A percentile compares a stretch with the other conserved stretches of the same genome.
These are phyloP conservation scores for Hypomecis atomaria DNA, from an alignment of 2,888 invertebrate species.

Conservation along the genomic window DNA sequence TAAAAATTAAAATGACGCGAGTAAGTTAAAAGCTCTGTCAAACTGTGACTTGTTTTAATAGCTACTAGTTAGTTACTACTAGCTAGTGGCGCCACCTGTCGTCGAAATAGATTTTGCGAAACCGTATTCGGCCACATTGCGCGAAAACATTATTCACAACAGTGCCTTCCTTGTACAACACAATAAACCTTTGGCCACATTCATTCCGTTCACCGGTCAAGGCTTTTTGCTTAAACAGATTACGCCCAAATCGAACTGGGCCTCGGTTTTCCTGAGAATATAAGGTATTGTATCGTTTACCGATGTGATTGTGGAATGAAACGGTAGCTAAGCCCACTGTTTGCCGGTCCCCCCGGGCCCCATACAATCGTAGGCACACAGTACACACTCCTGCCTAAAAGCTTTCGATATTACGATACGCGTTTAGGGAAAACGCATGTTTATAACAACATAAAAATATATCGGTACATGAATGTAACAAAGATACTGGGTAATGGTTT, in stretches of 20 bases:
- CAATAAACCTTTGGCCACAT: conserved; percentile 31
- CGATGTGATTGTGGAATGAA: conserved; percentile 51
- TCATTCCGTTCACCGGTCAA: conserved; percentile 42
- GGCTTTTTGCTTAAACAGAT: conserved; percentile 48
- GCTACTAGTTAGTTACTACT: too few species aligned
- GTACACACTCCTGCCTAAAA: conserved; percentile 46
- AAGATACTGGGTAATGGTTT: conserved; percentile 40
- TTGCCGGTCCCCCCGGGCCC: conserved; percentile 48
- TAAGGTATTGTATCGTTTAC: conserved; percentile 51
- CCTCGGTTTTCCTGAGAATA: conserved; percentile 44
- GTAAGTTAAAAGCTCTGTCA: too few species aligned
- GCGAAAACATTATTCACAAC: conserved; percentile 25
- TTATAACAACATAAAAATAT: conserved; percentile 45
- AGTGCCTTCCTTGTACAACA: conserved; percentile 18
- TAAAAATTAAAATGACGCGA: too few species aligned
- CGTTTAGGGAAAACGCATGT: conserved; percentile 43
- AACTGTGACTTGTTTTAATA: too few species aligned
- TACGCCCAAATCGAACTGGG: conserved; percentile 48
- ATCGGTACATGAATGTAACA: conserved; percentile 40
- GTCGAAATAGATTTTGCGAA: too few species aligned
- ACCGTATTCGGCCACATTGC: background rate
- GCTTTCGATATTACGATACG: conserved; percentile 46
- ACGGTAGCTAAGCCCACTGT: conserved; percentile 48
- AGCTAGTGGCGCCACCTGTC: too few species aligned
- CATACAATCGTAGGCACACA: conserved; percentile 41